Evolutionary conservation across 2,888 invertebrate species (phyloP).

Genomic region (Stratiomys singularior): DNA sequence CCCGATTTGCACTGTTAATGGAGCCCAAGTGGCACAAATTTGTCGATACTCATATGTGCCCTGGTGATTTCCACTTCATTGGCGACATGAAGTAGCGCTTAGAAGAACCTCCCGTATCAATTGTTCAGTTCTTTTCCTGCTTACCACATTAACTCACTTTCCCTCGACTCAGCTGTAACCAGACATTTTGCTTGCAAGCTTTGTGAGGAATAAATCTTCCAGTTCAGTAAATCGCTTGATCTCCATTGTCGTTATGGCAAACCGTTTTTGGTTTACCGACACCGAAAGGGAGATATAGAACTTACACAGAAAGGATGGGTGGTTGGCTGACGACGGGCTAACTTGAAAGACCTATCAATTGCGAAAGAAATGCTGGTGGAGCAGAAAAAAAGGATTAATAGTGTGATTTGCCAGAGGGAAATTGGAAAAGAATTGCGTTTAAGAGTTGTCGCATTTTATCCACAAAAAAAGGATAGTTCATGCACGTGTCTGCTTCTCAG

Average conservation of each 20-base stretch:
- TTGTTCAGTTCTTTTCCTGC: background rate
- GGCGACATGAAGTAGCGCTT: background rate
- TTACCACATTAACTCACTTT: background rate
- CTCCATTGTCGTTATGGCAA: conserved; percentile 24
- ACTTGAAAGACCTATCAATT: background rate
- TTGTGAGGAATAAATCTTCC: conserved; percentile 29
- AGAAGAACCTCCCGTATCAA: background rate
- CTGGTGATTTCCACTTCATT: conserved; percentile 28
- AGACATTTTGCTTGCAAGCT: background rate
- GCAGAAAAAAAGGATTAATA: conserved; percentile 26
- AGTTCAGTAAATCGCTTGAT: conserved; percentile 41
- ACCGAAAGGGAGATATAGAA: background rate
- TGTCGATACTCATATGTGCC: background rate
- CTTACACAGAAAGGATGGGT: background rate
- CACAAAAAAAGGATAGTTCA: too few relatives aligned
- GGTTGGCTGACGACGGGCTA: background rate
- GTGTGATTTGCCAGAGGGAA: background rate
- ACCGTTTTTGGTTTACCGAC: conserved; percentile 18
- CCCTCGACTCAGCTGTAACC: background rate
- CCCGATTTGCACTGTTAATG: background rate
- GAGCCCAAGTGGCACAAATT: background rate
- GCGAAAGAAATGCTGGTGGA: background rate
- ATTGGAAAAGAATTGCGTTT: background rate
- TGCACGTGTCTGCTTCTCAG: too few relatives aligned
- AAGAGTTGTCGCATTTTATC: too few relatives aligned